Evolutionary conservation across 2,113 vertebrate genomes (phyloP).

Genomic region (Vulpes vulpes): DNA sequence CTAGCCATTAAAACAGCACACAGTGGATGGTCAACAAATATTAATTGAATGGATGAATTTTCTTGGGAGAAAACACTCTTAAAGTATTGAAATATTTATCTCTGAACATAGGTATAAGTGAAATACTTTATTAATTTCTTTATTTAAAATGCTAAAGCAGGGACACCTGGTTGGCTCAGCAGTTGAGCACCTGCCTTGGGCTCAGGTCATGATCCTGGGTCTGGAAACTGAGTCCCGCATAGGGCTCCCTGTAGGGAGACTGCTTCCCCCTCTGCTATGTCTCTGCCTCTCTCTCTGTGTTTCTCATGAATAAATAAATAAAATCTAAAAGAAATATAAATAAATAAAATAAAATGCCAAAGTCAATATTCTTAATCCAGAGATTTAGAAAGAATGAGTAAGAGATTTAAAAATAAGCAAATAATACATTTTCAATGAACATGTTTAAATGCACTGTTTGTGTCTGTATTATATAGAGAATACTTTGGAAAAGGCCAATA

Average conservation of each 20-base stretch:
- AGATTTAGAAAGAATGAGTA: conserved; percentile 20
- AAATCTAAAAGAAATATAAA: too few relatives aligned
- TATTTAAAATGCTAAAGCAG: conserved; percentile 35
- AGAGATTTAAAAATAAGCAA: conserved; percentile 9
- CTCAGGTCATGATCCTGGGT: too few relatives aligned
- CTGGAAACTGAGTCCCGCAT: too few relatives aligned
- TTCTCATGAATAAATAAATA: too few relatives aligned
- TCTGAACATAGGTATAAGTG: not conserved
- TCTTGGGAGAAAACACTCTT: not conserved
- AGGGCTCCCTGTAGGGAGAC: too few relatives aligned
- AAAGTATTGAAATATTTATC: conserved; percentile 22
- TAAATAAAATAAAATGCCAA: not conserved
- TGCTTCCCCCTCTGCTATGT: too few relatives aligned
- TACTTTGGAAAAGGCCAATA: not conserved
- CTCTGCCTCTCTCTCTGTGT: too few relatives aligned
- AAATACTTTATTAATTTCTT: conserved; percentile 21
- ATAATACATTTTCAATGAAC: not conserved
- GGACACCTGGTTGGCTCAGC: too few relatives aligned
- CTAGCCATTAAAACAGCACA: not conserved
- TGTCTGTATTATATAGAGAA: not conserved
- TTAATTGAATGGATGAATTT: not conserved
- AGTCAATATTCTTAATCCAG: not conserved
- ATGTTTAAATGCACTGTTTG: not conserved
- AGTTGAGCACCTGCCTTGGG: too few relatives aligned
- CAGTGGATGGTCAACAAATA: not conserved